Base-by-base conservation (phyloP, 2,113 vertebrate genomes). In the Petrocephalus zakoni region DNA sequence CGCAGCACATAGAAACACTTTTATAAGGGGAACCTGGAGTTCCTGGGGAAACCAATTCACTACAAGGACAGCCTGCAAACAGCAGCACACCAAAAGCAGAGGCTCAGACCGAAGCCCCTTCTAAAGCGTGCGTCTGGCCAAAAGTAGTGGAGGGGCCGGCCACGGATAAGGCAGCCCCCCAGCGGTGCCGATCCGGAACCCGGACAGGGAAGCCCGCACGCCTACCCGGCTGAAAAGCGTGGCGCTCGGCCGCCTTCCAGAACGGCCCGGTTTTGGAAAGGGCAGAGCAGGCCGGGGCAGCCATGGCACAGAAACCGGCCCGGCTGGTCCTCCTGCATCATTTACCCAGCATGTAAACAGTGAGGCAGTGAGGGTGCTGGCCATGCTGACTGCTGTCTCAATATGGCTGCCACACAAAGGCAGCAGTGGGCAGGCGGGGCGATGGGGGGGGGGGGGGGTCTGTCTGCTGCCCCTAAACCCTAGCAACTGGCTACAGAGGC, bases 301-400 rank as follows among this genome's bases (percentile, higher is more conserved):
- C 58, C 89, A 81, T 78, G 56, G 68, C 83, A 55, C 52, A 78
- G 72, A 78, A 78, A 89, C 68, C 55, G 82, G 81, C 88, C 90
- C 91, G 85, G 90, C 88, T 90, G 89, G 68, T 90, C 47, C 87
- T 88, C 88, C 84, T 87, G 88, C 64, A 87, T 64, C 15, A 68
- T 81, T 87, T 87, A 90, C 56, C 82, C 83, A 88, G 86, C 72
- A 90, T 87, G 88, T 89, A 92, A 91, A 92, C 91, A 92, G 81
- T 88, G 9, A 29, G 85, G 61, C 29, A 87, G 58, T 55, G 58
- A 46, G 53, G 78, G 42, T 87, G 83, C 87, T 89, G 89, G n/a
- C 88, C 68, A 75, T 11, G 15, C 68, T 37, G 68, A 37, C 68
- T 64, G 85, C 46, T 37, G 29, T 72, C 49, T 87, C 89, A 88